These are phyloP conservation scores for Pseudochaenichthys georgianus DNA, from an alignment of 2,797 vertebrate genomes.

Conservation along the genomic window DNA sequence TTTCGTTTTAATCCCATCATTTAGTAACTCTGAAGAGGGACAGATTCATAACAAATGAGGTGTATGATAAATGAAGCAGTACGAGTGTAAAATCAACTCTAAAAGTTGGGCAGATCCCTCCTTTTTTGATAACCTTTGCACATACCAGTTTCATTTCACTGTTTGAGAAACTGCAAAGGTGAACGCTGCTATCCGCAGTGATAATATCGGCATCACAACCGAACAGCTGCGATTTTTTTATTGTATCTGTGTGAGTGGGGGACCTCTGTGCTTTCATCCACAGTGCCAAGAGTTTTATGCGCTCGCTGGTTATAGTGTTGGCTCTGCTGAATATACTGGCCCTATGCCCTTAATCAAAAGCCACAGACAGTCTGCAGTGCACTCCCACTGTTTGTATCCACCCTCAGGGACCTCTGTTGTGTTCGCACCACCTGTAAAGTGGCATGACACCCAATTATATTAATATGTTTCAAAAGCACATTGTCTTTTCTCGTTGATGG, in stretches of 20 bases:
- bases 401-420: not conserved
- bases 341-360: constrained; percentile 46
- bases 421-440: not conserved
- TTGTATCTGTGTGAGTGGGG: constrained; percentile 17
- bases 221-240: constrained; percentile 10
- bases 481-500: not conserved
- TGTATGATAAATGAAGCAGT: not conserved
- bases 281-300: constrained; percentile 33
- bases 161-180: not conserved
- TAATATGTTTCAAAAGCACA: not conserved
- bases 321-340: constrained; percentile 41
- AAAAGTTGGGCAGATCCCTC: not conserved
- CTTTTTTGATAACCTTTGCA: not conserved
- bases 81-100: not conserved
- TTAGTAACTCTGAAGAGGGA: not conserved
- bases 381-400: not conserved
- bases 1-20: not conserved
- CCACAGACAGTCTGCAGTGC: constrained; percentile 2
- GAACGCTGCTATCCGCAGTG: not conserved
- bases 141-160: not conserved
- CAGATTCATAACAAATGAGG: not conserved
- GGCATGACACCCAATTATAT: not conserved
- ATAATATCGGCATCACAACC: constrained; percentile 23
- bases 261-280: constrained; percentile 23
- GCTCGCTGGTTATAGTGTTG: constrained; percentile 10